Conservation (phyloP, 2,113 vertebrate genomes). For the Menura novaehollandiae region DNA sequence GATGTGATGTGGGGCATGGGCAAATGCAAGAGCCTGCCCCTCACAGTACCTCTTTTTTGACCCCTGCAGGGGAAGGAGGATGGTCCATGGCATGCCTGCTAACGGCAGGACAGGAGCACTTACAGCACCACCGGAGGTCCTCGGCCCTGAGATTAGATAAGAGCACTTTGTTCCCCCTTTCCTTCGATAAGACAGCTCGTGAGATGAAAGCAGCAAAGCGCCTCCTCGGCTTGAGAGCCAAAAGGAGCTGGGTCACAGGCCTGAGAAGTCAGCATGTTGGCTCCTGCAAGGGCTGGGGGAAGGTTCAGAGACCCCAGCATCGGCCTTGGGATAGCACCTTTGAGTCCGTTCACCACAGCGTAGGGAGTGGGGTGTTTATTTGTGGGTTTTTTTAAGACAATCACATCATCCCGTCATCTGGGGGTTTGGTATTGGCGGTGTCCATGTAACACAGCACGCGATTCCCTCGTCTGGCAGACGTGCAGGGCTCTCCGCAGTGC, state of each 20-base stretch:
- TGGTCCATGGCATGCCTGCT: background rate
- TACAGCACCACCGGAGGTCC: background rate
- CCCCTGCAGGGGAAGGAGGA: background rate
- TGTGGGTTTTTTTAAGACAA: background rate
- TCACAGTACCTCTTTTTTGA: background rate
- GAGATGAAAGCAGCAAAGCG: background rate
- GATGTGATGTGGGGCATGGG: background rate
- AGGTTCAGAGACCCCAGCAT: background rate
- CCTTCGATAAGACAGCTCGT: background rate
- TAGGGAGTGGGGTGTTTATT: background rate
- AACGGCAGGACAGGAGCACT: background rate
- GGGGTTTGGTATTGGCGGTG: background rate
- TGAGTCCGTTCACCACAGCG: background rate
- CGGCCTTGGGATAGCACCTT: background rate
- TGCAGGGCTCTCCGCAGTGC: background rate
- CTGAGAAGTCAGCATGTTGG: background rate
- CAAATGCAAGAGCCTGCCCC: background rate
- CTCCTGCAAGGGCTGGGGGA: background rate
- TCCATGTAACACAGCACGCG: fast-evolving
- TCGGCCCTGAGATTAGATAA: conserved; percentile 27
- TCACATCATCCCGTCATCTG: background rate
- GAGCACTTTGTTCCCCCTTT: background rate
- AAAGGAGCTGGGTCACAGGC: background rate
- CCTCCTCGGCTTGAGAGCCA: background rate
- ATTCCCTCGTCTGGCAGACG: fast-evolving